phyloP scores from a whole-genome alignment of 2,113 vertebrate genomes.

The Chrysochloris asiatica region DNA sequence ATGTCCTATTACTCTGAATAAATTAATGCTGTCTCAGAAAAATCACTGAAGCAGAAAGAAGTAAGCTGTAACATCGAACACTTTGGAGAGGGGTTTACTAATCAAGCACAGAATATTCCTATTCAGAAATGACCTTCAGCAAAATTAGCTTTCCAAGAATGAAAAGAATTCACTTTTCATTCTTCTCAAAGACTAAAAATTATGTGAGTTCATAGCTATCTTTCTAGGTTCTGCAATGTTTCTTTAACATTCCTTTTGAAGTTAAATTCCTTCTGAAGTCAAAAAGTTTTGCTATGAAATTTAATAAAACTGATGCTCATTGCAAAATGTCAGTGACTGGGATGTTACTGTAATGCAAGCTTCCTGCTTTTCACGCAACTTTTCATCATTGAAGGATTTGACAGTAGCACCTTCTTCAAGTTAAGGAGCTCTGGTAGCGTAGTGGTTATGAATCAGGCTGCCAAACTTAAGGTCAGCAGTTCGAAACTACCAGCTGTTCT shows the following conservation, averaged over 20 bases:
- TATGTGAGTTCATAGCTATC: neutral
- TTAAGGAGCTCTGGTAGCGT: too few relatives aligned
- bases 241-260: constrained; percentile 58
- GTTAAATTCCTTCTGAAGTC: constrained; percentile 72
- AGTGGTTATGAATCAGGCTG: too few relatives aligned
- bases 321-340: constrained; percentile 20
- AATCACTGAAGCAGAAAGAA: neutral
- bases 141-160: constrained; percentile 28
- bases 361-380: constrained; percentile 21
- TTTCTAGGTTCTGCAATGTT: constrained; percentile 42
- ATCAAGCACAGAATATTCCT: constrained; percentile 13
- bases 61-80: neutral
- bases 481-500: too few relatives aligned
- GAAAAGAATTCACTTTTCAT: constrained; percentile 44
- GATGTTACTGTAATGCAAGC: neutral
- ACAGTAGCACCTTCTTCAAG: neutral
- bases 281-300: constrained; percentile 64
- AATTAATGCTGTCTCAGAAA: constrained; percentile 21
- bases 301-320: constrained; percentile 63
- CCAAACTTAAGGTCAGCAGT: too few relatives aligned
- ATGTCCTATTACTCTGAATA: neutral
- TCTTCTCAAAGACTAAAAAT: constrained; percentile 42
- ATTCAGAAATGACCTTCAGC: too few relatives aligned
- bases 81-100: neutral
- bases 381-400: constrained; percentile 34